Conservation (phyloP, 64 coral and sea anemone species). For the Pocillopora damicornis region DNA sequence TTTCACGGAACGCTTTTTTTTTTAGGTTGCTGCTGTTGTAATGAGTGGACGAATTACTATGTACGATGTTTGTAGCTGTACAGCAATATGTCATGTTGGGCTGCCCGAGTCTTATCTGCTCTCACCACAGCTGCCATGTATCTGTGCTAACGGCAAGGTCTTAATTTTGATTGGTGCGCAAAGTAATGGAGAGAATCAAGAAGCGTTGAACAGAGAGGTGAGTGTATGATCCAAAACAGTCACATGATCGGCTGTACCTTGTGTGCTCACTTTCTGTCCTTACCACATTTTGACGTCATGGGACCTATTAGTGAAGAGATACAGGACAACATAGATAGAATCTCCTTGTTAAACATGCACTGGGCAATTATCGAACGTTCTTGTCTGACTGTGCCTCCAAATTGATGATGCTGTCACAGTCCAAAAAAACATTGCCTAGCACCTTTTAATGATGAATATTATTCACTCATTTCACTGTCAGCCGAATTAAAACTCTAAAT, state of each 20-base stretch:
- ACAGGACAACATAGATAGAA: no score
- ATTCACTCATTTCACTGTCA: no score
- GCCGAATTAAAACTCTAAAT: no score
- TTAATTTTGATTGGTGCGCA: conserved; percentile 43
- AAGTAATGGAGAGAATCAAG: not conserved
- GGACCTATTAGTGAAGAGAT: no score
- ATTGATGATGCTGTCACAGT: no score
- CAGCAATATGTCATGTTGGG: conserved; percentile 46
- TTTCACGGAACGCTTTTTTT: not conserved
- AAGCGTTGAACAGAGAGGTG: not conserved
- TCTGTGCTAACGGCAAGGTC: conserved; percentile 39
- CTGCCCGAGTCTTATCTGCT: conserved; percentile 39
- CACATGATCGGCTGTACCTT: not conserved
- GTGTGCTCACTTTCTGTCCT: no score
- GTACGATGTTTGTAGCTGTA: conserved; percentile 21
- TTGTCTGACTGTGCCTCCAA: no score
- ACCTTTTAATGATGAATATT: no score
- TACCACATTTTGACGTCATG: no score
- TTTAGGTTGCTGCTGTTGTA: conserved; percentile 34
- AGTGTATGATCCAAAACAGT: not conserved
- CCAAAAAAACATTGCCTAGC: no score
- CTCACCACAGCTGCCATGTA: conserved; percentile 19
- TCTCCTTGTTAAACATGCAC: no score
- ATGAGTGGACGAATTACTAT: conserved; percentile 37
- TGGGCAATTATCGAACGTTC: no score